Conservation (phyloP, 2,888 invertebrate genomes). For the Orchesella flavescens region DNA sequence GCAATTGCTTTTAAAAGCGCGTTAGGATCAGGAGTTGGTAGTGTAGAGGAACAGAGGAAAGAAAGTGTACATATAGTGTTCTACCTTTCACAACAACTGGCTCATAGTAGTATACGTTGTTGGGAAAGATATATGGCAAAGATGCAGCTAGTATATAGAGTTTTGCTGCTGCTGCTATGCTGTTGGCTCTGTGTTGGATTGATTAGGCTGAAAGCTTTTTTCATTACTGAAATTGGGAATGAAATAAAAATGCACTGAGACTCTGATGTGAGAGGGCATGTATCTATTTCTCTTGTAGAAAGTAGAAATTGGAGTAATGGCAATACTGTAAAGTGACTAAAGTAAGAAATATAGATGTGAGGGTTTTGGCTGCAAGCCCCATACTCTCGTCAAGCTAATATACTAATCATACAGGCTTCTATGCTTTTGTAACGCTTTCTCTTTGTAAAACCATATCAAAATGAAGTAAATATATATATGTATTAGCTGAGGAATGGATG, state of each 20-base stretch:
- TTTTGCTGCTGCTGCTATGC: neutral
- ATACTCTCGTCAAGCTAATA: slow-evolving; percentile 38
- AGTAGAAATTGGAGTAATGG: neutral
- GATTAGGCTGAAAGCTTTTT: slow-evolving; percentile 72
- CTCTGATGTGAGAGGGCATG: slow-evolving; percentile 43
- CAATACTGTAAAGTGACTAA: neutral
- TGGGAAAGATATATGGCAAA: neutral
- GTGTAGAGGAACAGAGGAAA: slow-evolving; percentile 46
- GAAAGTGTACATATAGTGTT: neutral
- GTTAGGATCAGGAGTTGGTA: slow-evolving; percentile 60
- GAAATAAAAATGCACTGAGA: slow-evolving; percentile 70
- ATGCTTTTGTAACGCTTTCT: neutral
- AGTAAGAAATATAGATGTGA: slow-evolving; percentile 23
- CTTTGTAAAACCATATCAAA: neutral
- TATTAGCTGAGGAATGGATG: neutral
- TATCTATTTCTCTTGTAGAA: slow-evolving; percentile 20
- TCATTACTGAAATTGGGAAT: slow-evolving; percentile 72
- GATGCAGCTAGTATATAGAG: neutral
- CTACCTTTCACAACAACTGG: too few relatives aligned
- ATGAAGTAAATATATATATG: too few relatives aligned
- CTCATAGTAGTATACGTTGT: too few relatives aligned
- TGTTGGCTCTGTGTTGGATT: slow-evolving; percentile 66
- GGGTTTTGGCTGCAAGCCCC: slow-evolving; percentile 36
- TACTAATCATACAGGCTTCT: slow-evolving; percentile 44
- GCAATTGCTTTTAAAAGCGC: slow-evolving; percentile 71